Evolutionary conservation across 2,888 invertebrate species (phyloP).

Genomic region (Marasmarcha lunaedactyla): DNA sequence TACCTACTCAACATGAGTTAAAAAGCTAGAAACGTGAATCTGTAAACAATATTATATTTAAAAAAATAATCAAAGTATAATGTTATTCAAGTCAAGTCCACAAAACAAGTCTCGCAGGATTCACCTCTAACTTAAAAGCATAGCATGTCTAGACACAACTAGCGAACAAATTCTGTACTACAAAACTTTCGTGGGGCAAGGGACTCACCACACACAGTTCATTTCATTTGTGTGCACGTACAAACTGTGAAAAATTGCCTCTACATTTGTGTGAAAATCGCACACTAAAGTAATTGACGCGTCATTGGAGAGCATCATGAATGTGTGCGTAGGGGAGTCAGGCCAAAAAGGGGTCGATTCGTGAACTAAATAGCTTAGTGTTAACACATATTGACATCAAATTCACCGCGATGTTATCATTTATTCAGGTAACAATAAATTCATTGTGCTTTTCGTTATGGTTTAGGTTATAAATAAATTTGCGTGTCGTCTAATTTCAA

Average conservation of each 20-base stretch:
- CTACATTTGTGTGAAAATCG: constrained; percentile 33
- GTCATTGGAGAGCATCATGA: constrained; percentile 19
- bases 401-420: constrained; percentile 69
- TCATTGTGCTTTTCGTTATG: constrained; percentile 50
- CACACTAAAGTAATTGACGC: constrained; percentile 27
- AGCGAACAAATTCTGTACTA: constrained; percentile 64
- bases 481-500: constrained; percentile 23
- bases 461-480: constrained; percentile 31
- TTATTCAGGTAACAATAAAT: constrained; percentile 63
- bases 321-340: constrained; percentile 34
- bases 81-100: no score
- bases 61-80: no score
- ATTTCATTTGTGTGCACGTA: constrained; percentile 39
- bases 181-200: constrained; percentile 63
- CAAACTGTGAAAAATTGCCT: constrained; percentile 64
- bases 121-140: constrained; percentile 58
- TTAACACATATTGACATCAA: constrained; percentile 72
- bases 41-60: no score
- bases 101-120: constrained; percentile 23
- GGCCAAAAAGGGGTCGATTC: constrained; percentile 51
- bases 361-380: constrained; percentile 71
- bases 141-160: constrained; percentile 66
- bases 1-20: no score
- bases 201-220: constrained; percentile 52
- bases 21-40: no score